Percentiles rank a stretch among this genome's conserved stretches.
These are phyloP conservation scores for Aegithalos caudatus DNA, from an alignment of 2,113 vertebrate species.

Conservation along the genomic window DNA sequence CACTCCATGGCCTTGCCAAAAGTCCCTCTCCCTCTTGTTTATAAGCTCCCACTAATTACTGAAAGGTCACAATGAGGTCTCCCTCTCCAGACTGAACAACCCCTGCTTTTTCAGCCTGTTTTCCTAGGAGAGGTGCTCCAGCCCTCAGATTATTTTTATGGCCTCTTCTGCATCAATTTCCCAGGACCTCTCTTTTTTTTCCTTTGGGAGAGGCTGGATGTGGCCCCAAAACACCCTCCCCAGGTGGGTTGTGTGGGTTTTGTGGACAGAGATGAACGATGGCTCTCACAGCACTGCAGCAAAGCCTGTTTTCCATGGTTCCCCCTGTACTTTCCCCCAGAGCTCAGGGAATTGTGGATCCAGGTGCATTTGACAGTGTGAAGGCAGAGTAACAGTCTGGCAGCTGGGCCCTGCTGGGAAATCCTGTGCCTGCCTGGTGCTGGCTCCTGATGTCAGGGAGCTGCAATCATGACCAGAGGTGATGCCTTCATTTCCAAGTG, in stretches of 20 bases:
- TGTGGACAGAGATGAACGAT: rapidly evolving
- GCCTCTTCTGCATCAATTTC: neutral
- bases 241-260: neutral
- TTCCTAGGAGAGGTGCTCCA: neutral
- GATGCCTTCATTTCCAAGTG: slow-evolving; percentile 47
- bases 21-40: neutral
- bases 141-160: neutral
- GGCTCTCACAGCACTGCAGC: neutral
- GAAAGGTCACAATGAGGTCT: neutral
- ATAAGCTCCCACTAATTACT: neutral
- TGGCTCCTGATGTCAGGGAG: neutral
- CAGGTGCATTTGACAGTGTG: neutral
- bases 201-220: neutral
- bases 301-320: neutral
- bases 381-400: slow-evolving; percentile 34
- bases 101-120: neutral
- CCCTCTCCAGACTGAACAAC: neutral
- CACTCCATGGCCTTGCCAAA: neutral
- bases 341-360: neutral
- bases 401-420: neutral
- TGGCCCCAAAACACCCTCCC: neutral
- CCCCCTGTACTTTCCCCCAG: neutral
- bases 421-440: neutral
- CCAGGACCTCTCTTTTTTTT: neutral
- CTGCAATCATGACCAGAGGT: neutral